Evolutionary conservation across 2,888 invertebrate genomes (phyloP).

Genomic region (Pemphredon lugubris): DNA sequence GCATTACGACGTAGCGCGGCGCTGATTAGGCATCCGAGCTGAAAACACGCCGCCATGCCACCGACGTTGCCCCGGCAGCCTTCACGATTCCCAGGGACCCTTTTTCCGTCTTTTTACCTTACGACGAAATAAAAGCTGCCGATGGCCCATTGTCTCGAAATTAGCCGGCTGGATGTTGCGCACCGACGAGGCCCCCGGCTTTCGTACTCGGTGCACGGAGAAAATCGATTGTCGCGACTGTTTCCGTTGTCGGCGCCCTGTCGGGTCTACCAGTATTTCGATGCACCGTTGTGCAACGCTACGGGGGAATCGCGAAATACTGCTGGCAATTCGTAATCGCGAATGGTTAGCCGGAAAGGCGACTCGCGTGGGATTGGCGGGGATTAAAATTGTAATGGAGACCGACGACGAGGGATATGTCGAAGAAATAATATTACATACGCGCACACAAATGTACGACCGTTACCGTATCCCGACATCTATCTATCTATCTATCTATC

Average conservation of each 20-base stretch:
- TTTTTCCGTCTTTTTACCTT: conserved; percentile 40
- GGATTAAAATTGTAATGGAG: not conserved
- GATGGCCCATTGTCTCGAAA: conserved; percentile 64
- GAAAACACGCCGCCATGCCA: conserved; percentile 36
- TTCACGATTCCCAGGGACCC: conserved; percentile 7
- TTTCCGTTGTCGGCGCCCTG: conserved; percentile 33
- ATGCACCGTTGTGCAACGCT: not conserved
- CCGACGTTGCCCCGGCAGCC: not conserved
- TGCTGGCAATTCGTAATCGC: not conserved
- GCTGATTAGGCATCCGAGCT: conserved; percentile 60
- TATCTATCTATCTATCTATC: too few species aligned
- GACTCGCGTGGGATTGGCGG: not conserved
- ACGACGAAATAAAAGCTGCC: conserved; percentile 60
- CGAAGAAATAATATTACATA: too few species aligned
- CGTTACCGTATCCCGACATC: too few species aligned
- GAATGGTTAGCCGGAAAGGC: not conserved
- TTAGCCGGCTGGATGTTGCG: conserved; percentile 59
- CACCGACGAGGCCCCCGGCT: conserved; percentile 16
- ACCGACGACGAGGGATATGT: too few species aligned
- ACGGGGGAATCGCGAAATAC: conserved; percentile 12
- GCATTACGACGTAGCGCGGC: conserved; percentile 52
- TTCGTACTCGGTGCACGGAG: conserved; percentile 10
- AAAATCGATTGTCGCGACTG: conserved; percentile 49
- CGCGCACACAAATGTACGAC: too few species aligned
- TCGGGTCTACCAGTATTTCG: conserved; percentile 5